Percentiles rank a stretch among this genome's conserved stretches.
Evolutionary conservation across 2,113 vertebrate genomes (phyloP).

Genomic region (Nesospiza acunhae): DNA sequence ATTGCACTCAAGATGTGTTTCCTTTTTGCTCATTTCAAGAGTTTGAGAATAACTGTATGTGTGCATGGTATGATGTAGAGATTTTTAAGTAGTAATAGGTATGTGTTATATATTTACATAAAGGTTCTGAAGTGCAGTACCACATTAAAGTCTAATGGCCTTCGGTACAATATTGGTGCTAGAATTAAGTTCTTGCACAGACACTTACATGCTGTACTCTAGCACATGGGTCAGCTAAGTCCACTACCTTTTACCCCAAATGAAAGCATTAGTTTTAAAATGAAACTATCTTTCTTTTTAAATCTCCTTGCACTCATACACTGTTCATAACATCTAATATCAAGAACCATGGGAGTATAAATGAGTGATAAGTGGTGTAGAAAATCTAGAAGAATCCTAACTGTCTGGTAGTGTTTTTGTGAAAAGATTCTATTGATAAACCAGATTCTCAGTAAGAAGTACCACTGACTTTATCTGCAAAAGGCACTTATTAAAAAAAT

Average conservation of each 20-base stretch:
- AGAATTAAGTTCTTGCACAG: neutral
- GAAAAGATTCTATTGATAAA: neutral
- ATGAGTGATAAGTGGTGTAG: neutral
- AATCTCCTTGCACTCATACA: neutral
- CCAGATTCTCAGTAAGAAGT: neutral
- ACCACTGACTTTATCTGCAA: neutral
- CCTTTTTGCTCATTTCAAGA: neutral
- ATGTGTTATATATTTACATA: neutral
- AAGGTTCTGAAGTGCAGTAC: neutral
- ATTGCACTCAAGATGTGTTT: neutral
- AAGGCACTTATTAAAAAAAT: neutral
- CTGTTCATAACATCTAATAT: neutral
- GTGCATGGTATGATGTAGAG: neutral
- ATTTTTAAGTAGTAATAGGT: neutral
- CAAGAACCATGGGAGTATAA: neutral
- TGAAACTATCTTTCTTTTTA: neutral
- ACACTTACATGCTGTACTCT: neutral
- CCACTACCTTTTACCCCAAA: neutral
- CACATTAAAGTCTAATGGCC: neutral
- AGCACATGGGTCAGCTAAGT: accelerated
- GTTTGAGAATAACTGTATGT: neutral
- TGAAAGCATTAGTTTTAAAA: neutral
- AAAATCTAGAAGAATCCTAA: neutral
- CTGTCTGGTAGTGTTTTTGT: neutral
- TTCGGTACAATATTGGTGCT: neutral